Percentiles rank a stretch among this genome's conserved stretches.
These are phyloP conservation scores for Cardiocondyla obscurior DNA, from an alignment of 1,140 invertebrate species.

Conservation along the genomic window DNA sequence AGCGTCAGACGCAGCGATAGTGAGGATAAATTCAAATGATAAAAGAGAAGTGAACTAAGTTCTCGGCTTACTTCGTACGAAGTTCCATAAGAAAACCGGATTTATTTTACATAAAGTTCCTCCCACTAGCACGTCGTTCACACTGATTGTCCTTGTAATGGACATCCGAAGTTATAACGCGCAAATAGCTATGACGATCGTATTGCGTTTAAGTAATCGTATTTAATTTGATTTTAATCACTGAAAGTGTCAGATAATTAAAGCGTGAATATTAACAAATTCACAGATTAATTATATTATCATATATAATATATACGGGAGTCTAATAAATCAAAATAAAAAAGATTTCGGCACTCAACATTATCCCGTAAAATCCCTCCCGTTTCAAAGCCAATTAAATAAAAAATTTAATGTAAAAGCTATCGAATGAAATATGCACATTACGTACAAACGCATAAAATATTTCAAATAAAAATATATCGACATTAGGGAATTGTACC, in stretches of 20 bases:
- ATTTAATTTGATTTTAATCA: neutral
- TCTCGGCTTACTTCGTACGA: neutral
- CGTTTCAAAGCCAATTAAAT: neutral
- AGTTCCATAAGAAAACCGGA: conserved; percentile 32
- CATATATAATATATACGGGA: neutral
- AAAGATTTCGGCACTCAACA: neutral
- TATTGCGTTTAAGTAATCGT: neutral
- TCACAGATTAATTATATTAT: neutral
- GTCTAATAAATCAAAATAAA: conserved; percentile 9
- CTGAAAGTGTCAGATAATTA: neutral
- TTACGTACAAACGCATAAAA: neutral
- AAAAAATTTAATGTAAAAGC: neutral
- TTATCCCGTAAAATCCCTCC: neutral
- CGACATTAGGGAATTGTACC: too few species aligned
- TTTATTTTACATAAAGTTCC: conserved; percentile 42
- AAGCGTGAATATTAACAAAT: conserved; percentile 1
- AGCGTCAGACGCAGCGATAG: conserved; percentile 29
- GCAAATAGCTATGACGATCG: conserved; percentile 17
- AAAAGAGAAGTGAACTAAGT: conserved; percentile 21
- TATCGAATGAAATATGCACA: neutral
- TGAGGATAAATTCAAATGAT: conserved; percentile 16
- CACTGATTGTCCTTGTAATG: conserved; percentile 28
- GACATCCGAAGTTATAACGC: neutral
- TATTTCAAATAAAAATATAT: too few species aligned
- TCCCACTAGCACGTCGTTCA: neutral